Conservation (phyloP, 2,888 invertebrate species). For the Ceraclea dissimilis region DNA sequence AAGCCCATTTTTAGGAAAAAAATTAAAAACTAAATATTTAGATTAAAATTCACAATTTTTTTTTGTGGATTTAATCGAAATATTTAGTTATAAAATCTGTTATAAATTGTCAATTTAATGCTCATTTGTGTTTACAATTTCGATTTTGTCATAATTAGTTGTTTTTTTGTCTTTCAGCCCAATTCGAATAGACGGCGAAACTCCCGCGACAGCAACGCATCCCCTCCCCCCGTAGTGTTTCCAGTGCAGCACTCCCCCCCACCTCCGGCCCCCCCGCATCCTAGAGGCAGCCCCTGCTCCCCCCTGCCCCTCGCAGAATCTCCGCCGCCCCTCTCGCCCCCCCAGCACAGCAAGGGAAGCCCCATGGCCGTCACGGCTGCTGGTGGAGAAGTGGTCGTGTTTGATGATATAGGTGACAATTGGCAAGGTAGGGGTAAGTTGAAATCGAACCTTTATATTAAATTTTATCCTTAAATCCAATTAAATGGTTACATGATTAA, state of each 20-base stretch:
- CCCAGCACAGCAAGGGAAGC: constrained; percentile 38
- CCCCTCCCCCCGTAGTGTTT: constrained; percentile 14
- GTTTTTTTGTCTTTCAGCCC: constrained; percentile 11
- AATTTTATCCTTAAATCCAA: no score
- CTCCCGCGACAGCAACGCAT: constrained; percentile 14
- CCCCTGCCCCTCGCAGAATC: constrained; percentile 63
- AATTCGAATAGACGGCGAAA: constrained; percentile 21
- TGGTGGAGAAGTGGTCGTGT: constrained; percentile 75
- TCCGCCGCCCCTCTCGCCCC: constrained; percentile 71
- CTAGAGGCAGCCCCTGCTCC: constrained; percentile 32
- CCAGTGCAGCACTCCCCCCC: constrained; percentile 29
- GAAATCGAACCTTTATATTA: constrained; percentile 11
- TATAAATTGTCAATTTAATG: no score
- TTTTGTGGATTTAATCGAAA: no score
- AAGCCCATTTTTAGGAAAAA: no score
- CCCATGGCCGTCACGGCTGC: constrained; percentile 55
- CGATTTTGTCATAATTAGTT: background rate
- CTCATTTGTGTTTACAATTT: no score
- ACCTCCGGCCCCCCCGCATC: constrained; percentile 29
- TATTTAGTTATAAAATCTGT: no score
- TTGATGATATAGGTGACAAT: constrained; percentile 78
- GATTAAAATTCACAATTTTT: no score
- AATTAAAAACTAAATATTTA: no score
- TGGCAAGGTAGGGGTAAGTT: constrained; percentile 54
- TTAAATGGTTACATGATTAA: no score